phyloP scores from a whole-genome alignment of 2,797 vertebrate species.

The Hoplostethus atlanticus region DNA sequence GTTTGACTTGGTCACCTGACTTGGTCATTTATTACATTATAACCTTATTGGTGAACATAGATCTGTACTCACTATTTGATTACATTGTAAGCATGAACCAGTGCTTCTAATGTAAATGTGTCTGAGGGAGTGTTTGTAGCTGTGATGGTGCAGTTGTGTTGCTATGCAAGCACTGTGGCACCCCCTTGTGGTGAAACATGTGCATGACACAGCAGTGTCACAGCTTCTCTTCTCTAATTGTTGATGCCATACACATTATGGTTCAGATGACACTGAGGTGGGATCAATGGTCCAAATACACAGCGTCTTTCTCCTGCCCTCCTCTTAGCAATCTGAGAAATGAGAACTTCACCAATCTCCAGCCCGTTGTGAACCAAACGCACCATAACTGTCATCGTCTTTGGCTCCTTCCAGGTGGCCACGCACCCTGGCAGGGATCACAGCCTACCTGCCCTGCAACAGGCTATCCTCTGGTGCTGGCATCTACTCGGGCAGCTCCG shows the following conservation, averaged over 20 bases:
- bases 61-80: not conserved
- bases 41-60: not conserved
- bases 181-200: slow-evolving; percentile 73
- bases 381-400: not conserved
- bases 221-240: not conserved
- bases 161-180: slow-evolving; percentile 40
- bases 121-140: not conserved
- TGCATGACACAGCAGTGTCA: not conserved
- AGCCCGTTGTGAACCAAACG: not conserved
- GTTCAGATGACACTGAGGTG: not conserved
- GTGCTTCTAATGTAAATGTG: not conserved
- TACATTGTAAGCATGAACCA: not conserved
- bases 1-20: not conserved
- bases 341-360: too few species aligned
- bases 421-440: slow-evolving; percentile 94
- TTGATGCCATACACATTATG: not conserved
- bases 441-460: slow-evolving; percentile 91
- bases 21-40: not conserved
- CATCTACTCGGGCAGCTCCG: slow-evolving; percentile 88
- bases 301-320: not conserved
- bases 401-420: slow-evolving; percentile 88
- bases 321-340: too few species aligned
- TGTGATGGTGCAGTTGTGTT: not conserved
- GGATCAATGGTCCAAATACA: not conserved
- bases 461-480: slow-evolving; percentile 88